These are phyloP conservation scores for Drosophila pallidifrons DNA, from an alignment of 1,140 invertebrate species.

Conservation along the genomic window DNA sequence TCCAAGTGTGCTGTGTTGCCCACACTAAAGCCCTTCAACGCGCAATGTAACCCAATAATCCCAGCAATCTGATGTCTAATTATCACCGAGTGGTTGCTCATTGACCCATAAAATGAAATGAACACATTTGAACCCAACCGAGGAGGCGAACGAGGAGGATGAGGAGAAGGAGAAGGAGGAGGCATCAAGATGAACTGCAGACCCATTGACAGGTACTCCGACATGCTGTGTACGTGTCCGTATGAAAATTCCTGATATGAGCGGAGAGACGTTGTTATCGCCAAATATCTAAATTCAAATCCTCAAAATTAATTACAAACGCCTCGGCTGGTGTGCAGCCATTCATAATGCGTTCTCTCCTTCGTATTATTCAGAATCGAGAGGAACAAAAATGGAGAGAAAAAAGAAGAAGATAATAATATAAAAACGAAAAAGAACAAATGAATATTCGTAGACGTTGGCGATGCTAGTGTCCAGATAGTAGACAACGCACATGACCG, in stretches of 20 bases:
- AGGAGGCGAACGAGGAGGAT: too few species aligned
- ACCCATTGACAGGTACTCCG: constrained; percentile 38
- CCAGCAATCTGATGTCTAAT: constrained; percentile 37
- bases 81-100: constrained; percentile 45
- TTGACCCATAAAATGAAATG: constrained; percentile 55
- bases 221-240: constrained; percentile 26
- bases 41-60: constrained; percentile 9
- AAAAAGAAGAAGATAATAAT: constrained; percentile 12
- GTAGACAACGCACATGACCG: constrained; percentile 20
- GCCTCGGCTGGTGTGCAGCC: constrained; percentile 36
- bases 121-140: constrained; percentile 4
- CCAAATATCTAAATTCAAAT: constrained; percentile 67
- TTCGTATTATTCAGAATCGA: constrained; percentile 5
- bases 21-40: constrained; percentile 2
- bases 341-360: constrained; percentile 4
- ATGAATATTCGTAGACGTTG: constrained; percentile 28
- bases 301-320: constrained; percentile 73
- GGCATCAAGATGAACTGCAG: constrained; percentile 35
- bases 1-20: neutral
- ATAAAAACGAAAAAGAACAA: constrained; percentile 30
- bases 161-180: too few species aligned
- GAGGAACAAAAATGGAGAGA: neutral
- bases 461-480: constrained; percentile 59
- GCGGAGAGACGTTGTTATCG: constrained; percentile 43
- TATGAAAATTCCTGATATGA: constrained; percentile 36